Evolutionary conservation across 2,888 invertebrate genomes (phyloP), one percentile per base, ranked within the genome.

Genomic region (Leuctra nigra): DNA sequence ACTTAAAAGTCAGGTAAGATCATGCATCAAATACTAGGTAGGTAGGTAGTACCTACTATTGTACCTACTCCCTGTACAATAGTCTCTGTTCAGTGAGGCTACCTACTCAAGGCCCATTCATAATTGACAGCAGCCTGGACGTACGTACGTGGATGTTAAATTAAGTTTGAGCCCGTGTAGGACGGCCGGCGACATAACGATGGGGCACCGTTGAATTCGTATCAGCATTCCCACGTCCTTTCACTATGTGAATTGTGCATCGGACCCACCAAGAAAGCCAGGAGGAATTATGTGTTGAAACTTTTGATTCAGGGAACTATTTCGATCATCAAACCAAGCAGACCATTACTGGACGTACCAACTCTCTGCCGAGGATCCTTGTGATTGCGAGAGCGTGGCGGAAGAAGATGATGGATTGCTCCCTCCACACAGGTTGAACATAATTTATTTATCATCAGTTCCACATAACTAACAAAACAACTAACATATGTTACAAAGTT

Each of bases 321-420:
- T 50, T 18, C 61, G 61, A 9, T 53, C 58, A 2, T 20, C 56
- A 41, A 62, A 62, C 48, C 59, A 55, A 39, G 59, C 61, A 16
- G 54, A 59, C 36, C 62, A 62, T 36, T 62, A 62, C 38, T 62
- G 62, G 62, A 24, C 58, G 13, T 61, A 60, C 39, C 62, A 62
- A 35, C 20, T 60, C n/a, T 57, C 56, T 24, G 56, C 54, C 20
- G 61, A 62, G n/a, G 3, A 4, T 4, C 39, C 33, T 6, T 62
- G 62, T 46, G 55, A 53, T n/a, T 62, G 62, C 56, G 61, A 62
- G 2, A 33, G 54, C 11, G 58, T 47, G 14, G 50, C 36, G 13
- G 54, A 60, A 11, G 53, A 56, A 36, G 41, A 44, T n/a, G 46
- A 29, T 11, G 11, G 6, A 29, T 29, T 29, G 11, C 29, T 11